Percentiles rank a stretch among this genome's conserved stretches.
Conservation (phyloP, 2,113 vertebrate species). For the Oceanites oceanicus region DNA sequence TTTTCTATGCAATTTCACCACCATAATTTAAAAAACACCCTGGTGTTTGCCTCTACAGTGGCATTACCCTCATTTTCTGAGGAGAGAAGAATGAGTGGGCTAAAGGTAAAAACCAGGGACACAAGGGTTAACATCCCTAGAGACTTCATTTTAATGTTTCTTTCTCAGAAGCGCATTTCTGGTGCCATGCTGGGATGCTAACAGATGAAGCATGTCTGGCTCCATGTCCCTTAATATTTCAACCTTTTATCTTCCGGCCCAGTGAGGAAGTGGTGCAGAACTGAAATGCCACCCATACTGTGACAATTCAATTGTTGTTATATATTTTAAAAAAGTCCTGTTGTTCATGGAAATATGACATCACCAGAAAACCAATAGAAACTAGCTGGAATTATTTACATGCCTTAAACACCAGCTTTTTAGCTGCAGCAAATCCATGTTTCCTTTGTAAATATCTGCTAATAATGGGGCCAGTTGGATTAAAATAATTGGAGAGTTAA, state of each 20-base stretch:
- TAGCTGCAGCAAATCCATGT: neutral
- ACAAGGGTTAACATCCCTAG: neutral
- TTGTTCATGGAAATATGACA: conserved; percentile 40
- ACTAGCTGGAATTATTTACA: conserved; percentile 23
- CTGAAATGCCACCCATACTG: conserved; percentile 11
- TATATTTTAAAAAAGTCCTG: conserved; percentile 22
- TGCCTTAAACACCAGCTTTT: neutral
- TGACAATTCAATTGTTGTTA: conserved; percentile 31
- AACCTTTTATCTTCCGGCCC: conserved; percentile 25
- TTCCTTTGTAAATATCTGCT: neutral
- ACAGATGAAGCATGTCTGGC: neutral
- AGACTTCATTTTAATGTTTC: neutral
- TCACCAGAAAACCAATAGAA: neutral
- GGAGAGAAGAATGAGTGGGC: neutral
- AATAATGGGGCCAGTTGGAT: neutral
- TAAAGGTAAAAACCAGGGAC: neutral
- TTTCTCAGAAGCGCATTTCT: neutral
- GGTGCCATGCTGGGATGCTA: neutral
- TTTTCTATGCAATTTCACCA: neutral
- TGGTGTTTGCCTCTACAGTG: neutral
- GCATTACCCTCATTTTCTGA: neutral
- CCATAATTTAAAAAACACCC: neutral
- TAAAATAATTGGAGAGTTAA: conserved; percentile 11
- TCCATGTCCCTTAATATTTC: conserved; percentile 1
- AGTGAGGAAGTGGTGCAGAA: conserved; percentile 11